Conservation (phyloP, 2,113 vertebrate genomes). For the Protobothrops flavoviridis region DNA sequence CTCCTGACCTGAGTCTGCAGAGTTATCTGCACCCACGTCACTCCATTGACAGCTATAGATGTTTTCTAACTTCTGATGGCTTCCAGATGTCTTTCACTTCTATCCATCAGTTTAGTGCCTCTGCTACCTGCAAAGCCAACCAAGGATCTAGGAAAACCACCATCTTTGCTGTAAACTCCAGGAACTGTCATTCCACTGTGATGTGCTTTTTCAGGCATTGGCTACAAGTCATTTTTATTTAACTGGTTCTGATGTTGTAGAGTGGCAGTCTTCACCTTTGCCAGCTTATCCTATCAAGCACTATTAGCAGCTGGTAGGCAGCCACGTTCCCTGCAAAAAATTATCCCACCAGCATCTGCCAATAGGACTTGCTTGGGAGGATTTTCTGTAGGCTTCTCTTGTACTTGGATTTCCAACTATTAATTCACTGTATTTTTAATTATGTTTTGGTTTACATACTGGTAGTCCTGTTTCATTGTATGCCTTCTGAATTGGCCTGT, state of each 20-base stretch:
- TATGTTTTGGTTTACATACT: constrained; percentile 37
- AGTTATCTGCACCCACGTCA: background rate
- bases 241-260: constrained; percentile 42
- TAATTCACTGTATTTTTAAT: constrained; percentile 52
- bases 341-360: constrained; percentile 11
- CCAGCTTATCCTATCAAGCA: background rate
- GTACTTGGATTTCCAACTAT: constrained; percentile 57
- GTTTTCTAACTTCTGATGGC: constrained; percentile 17
- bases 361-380: constrained; percentile 19
- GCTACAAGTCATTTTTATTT: constrained; percentile 29
- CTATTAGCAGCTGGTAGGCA: constrained; percentile 9
- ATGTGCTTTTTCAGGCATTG: constrained; percentile 6
- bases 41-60: background rate
- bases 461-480: constrained; percentile 49
- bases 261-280: constrained; percentile 14
- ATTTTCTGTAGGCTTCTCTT: constrained; percentile 41
- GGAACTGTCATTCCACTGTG: background rate
- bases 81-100: constrained; percentile 34
- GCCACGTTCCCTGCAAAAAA: background rate
- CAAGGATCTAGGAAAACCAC: constrained; percentile 8
- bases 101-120: constrained; percentile 26
- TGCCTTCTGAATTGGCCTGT: constrained; percentile 36
- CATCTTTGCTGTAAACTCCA: background rate
- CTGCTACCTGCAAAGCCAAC: constrained; percentile 46
- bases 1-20: constrained; percentile 63